Conservation (phyloP, 2,797 vertebrate genomes). For the Hirundo rustica region DNA sequence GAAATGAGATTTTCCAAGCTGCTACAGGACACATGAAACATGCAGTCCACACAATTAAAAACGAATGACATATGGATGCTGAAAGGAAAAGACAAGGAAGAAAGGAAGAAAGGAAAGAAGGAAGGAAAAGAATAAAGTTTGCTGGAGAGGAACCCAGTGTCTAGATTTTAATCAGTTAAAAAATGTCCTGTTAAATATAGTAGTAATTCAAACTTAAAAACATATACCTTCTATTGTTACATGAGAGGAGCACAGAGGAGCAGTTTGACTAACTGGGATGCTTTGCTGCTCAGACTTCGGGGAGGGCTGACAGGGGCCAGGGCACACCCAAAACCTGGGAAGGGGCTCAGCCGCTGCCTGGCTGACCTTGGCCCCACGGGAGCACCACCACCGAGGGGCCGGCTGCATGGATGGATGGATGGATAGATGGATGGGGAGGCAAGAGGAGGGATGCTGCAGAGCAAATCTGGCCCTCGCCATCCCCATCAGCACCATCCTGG, state of each 20-base stretch:
- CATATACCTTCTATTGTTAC: slow-evolving; percentile 77
- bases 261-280: slow-evolving; percentile 62
- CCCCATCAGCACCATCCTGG: background rate
- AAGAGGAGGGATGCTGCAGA: background rate
- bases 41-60: slow-evolving; percentile 76
- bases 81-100: slow-evolving; percentile 68
- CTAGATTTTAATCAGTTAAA: slow-evolving; percentile 81
- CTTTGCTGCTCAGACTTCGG: slow-evolving; percentile 78
- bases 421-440: background rate
- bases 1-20: slow-evolving; percentile 56
- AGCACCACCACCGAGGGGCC: background rate
- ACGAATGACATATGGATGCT: slow-evolving; percentile 72
- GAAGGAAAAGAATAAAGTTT: slow-evolving; percentile 70
- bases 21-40: slow-evolving; percentile 73
- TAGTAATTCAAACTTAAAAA: slow-evolving; percentile 77
- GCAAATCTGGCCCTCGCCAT: background rate
- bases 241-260: slow-evolving; percentile 74
- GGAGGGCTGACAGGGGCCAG: background rate
- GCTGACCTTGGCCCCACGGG: background rate
- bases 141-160: slow-evolving; percentile 73
- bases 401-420: background rate
- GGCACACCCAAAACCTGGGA: background rate
- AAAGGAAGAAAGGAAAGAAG: slow-evolving; percentile 53
- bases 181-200: slow-evolving; percentile 80
- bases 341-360: background rate